Base-by-base conservation (phyloP, 2,888 invertebrate species). In the Melinaea menophilus region DNA sequence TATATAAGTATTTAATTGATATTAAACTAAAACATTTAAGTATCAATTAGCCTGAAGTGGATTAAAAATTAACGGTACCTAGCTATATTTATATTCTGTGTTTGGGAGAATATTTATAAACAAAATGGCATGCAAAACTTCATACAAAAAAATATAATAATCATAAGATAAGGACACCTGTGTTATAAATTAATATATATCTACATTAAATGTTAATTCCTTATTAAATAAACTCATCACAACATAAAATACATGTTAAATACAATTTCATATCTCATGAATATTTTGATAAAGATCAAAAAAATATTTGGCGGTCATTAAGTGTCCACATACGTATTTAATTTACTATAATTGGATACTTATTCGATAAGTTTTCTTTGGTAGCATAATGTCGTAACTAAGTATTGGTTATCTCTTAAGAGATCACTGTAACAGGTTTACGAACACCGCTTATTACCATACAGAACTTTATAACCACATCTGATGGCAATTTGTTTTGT, bases 301-400 rank as follows among this genome's bases (percentile, higher is more conserved):
- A 22, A 22, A 58, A 31, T 45, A 55, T 61, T 61, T 12, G 33
- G 54, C n/a, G 45, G 45, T 13, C 64, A 55, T 58, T 58, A 55
- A 48, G 57, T 54, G 31, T 13, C 41, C 46, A 35, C 13, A 54
- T 55, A 54, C 9, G 54, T 46, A 48, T 61, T 56, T 51, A 51
- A 55, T 56, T 59, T 56, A 46, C 51, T 54, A 59, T 61, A 65
- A 55, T 56, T 41, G 60, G 54, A 22, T 54, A 56, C 55, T 48
- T 56, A 60, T 41, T 59, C 47, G 61, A 64, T 62, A 62, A 55
- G 54, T 45, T 66, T 61, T 54, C 57, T 59, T 66, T 64, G 48
- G 61, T 59, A 58, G 58, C 61, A 59, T 63, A 64, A 67, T 62
- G 60, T 63, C 62, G 63, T 69, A 67, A 67, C 64, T 69, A 65